A percentile compares a stretch with the other conserved stretches of the same genome.
Conservation (phyloP, 1,140 invertebrate species). For the Tribolium castaneum region DNA sequence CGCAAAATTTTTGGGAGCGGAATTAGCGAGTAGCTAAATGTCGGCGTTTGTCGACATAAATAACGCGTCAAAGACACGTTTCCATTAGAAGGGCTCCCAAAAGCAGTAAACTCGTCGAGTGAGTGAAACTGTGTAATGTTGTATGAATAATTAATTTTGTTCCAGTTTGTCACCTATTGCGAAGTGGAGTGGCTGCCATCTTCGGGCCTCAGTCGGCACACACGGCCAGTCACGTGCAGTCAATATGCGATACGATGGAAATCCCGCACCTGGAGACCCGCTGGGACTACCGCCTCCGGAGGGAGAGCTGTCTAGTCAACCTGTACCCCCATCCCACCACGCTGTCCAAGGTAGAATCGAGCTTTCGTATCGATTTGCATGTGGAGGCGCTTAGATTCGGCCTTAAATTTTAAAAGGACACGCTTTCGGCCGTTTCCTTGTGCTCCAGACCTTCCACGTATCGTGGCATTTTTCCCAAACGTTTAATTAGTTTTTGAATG, state of each 20-base stretch:
- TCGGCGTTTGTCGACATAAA: not conserved
- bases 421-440: not conserved
- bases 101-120: conserved; percentile 15
- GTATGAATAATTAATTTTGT: conserved; percentile 55
- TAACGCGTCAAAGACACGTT: conserved; percentile 25
- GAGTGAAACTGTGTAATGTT: conserved; percentile 31
- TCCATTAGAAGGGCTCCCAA: conserved; percentile 9
- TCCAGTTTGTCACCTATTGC: conserved; percentile 89
- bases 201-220: conserved; percentile 93
- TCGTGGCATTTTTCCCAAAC: too few relatives aligned
- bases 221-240: conserved; percentile 92
- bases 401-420: not conserved
- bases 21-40: not conserved
- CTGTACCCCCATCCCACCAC: conserved; percentile 92
- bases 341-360: conserved; percentile 82
- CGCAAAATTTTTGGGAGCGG: not conserved
- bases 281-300: conserved; percentile 89
- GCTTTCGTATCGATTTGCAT: not conserved
- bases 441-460: too few relatives aligned
- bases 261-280: conserved; percentile 94
- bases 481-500: too few relatives aligned
- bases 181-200: conserved; percentile 90
- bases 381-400: not conserved
- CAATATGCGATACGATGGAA: conserved; percentile 96
- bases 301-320: conserved; percentile 93